Evolutionary conservation across 2,888 invertebrate genomes (phyloP), one percentile per base, ranked within the genome.

Genomic region (Cheilosia scutellata): DNA sequence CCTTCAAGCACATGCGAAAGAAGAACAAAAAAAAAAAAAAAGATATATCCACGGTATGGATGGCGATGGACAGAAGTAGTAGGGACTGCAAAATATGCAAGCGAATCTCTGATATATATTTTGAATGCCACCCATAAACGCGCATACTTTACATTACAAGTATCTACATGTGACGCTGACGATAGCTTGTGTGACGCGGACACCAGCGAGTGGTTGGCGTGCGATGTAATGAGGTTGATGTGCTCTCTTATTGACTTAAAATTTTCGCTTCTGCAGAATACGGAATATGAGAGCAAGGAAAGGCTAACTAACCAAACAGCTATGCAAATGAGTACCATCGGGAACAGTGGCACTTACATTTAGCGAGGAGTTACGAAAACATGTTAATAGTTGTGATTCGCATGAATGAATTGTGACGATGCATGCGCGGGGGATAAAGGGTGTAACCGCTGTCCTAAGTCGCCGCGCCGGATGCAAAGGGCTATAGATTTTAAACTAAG

Each of bases 211-310:
- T 74, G 80, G 20, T 20, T 20, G 20, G 63, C 72, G 60, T 68
- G 74, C 80, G 29, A 66, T 65, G 74, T 84, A 80, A 84, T 84
- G 75, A 84, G 84, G 80, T 76, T 84, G 84, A 70, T 80, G 80
- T 84, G 63, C 80, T 75, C 84, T 80, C 70, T 84, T 84, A 84
- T 84, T 84, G 80, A 84, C 84, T 80, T 80, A 75, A 84, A 80
- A 75, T 75, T 63, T 63, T 60, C 75, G 40, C 80, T 63, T 51
- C 11, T 7, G 4, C 60, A 58, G 66, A 60, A 66, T 44, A 53
- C 31, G 60, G 60, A 68, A 58, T 49, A 66, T 16, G 57, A 65
- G 29, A 58, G 80, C 53, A 65, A 47, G 40, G 70, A 75, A 68
- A 51, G 65, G 79, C 80, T 80, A 80, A 84, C 84, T 84, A 84